phyloP scores from a whole-genome alignment of 2,797 vertebrate genomes.

The Etheostoma nigrum region DNA sequence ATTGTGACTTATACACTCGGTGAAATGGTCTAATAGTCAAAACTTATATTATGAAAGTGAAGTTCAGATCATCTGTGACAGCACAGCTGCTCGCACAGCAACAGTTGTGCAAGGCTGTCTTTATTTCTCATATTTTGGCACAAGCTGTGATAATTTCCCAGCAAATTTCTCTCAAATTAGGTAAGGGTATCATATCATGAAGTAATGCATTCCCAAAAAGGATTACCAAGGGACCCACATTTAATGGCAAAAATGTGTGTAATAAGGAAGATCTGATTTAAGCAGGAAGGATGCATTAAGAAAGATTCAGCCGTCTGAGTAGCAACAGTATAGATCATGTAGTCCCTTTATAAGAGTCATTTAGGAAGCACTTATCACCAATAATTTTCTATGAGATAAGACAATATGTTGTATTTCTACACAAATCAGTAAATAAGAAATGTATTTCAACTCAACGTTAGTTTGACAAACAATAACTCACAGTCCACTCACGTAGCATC shows the following conservation, averaged over 20 bases:
- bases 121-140: slow-evolving; percentile 24
- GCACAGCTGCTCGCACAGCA: slow-evolving; percentile 31
- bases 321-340: slow-evolving; percentile 1
- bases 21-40: slow-evolving; percentile 34
- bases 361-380: background rate
- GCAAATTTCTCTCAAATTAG: slow-evolving; percentile 18
- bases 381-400: slow-evolving; percentile 1
- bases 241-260: background rate
- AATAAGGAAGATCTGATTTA: slow-evolving; percentile 2
- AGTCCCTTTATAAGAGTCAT: background rate
- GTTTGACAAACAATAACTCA: background rate
- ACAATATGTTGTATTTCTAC: background rate
- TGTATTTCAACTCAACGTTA: background rate
- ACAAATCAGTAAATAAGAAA: background rate
- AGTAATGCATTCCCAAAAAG: slow-evolving; percentile 26
- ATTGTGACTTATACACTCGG: too few species aligned
- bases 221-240: background rate
- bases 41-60: slow-evolving; percentile 27
- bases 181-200: slow-evolving; percentile 8
- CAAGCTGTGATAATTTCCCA: background rate
- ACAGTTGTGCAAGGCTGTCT: slow-evolving; percentile 17
- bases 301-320: background rate
- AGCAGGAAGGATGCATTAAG: background rate
- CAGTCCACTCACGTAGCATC: background rate
- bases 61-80: slow-evolving; percentile 17